Evolutionary conservation across 2,797 vertebrate species (phyloP), one percentile per base, ranked within the genome.

Genomic region (Setipinna tenuifilis): DNA sequence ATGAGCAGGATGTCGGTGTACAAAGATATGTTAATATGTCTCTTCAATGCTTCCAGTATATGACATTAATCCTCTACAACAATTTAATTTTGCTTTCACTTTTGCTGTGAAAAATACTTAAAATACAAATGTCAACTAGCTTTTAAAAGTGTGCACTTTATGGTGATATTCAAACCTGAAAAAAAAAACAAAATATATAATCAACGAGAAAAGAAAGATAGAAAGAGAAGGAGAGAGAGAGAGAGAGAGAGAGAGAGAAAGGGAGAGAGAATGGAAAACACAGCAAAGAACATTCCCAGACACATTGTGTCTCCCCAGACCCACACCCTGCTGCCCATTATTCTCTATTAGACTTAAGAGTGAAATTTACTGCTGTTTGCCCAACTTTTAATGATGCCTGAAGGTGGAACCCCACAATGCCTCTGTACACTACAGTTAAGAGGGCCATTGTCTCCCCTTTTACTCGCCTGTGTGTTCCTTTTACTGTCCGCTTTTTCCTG

Each of bases 321-420:
- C 81, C 84, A 87, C 89, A 91, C 84, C 86, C 88, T 89, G 89
- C 93, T 91, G 89, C 89, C 93, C 90, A 91, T 90, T 93, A 90
- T 91, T 94, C 89, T 93, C 93, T 89, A 93, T 86, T 94, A 92
- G 83, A 90, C 92, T 93, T 91, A 91, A 88, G 90, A 91, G 89
- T 88, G 88, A 89, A 89, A 88, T 87, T 88, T 86, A 89, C 88
- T 81, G 35, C 85, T 80, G 82, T 90, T 88, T 90, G 83, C 85
- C 54, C 85, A 85, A 82, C 81, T 88, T 91, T 90, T 90, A 91
- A 91, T 86, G 87, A 83, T 75, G 88, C 89, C 90, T 91, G 86
- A 68, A 89, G 88, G 88, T 90, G 84, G 88, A 85, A 81, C 80
- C 84, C 85, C 81, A 84, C 86, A 86, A 88, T 83, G 85, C 83